A percentile compares a stretch with the other conserved stretches of the same genome.
Conservation (phyloP, 2,113 vertebrate species). For the Nyctereutes procyonoides region DNA sequence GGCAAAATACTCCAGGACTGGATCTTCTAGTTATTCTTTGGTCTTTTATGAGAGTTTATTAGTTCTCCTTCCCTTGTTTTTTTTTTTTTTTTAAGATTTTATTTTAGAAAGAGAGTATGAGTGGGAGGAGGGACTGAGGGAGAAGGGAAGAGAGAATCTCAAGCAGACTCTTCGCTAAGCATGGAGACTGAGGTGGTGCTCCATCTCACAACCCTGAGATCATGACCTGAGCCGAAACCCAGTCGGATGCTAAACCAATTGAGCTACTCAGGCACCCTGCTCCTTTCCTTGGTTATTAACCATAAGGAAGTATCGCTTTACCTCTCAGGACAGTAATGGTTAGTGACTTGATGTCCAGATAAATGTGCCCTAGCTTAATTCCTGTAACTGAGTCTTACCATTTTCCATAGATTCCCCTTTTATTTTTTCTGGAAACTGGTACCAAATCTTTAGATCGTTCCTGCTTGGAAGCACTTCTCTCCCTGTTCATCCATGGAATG, state of each 20-base stretch:
- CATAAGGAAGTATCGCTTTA: background rate
- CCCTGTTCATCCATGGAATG: background rate
- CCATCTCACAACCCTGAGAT: background rate
- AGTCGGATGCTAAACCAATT: background rate
- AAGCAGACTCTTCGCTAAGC: background rate
- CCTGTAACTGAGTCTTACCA: background rate
- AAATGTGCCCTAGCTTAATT: background rate
- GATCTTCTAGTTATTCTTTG: background rate
- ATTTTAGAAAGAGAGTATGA: background rate
- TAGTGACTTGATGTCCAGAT: background rate
- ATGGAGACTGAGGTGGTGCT: background rate
- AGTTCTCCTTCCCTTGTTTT: background rate
- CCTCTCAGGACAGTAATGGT: background rate
- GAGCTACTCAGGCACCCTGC: background rate
- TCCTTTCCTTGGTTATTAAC: background rate
- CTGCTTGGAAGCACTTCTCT: background rate
- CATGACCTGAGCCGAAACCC: background rate
- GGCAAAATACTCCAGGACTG: background rate
- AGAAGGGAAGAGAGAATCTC: background rate
- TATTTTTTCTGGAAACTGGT: background rate
- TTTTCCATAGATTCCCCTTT: background rate
- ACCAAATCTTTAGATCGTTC: background rate
- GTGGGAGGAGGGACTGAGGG: background rate
- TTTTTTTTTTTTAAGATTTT: background rate
- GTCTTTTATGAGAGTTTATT: background rate